These are phyloP conservation scores for Puffinus mauretanicus DNA, from an alignment of 2,113 vertebrate species.

Conservation along the genomic window DNA sequence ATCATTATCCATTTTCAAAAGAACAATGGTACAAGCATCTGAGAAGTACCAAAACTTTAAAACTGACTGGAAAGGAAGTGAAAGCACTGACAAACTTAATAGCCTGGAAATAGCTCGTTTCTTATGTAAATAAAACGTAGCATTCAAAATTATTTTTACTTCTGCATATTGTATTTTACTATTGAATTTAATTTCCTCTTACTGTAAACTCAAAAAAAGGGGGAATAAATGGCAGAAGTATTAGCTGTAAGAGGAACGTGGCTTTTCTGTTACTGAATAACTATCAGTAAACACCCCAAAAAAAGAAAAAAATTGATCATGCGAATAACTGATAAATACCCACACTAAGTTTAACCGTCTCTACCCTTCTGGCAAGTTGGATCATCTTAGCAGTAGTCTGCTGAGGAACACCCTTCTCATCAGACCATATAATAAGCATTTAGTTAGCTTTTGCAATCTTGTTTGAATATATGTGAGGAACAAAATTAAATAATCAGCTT, in stretches of 20 bases:
- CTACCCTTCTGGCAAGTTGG: not conserved
- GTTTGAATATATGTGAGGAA: not conserved
- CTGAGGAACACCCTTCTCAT: not conserved
- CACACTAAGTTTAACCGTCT: not conserved
- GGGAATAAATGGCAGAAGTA: not conserved
- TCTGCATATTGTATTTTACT: not conserved
- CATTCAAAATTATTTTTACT: not conserved
- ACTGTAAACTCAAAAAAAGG: not conserved
- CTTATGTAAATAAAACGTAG: not conserved
- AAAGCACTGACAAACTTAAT: not conserved
- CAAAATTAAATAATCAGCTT: not conserved
- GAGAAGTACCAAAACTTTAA: not conserved
- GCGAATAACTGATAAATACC: not conserved
- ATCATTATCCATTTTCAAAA: not conserved
- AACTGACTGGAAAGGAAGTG: not conserved
- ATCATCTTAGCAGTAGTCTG: not conserved
- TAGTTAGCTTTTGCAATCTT: not conserved
- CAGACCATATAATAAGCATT: not conserved
- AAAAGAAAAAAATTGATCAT: not conserved
- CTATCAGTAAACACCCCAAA: not conserved
- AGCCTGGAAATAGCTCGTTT: not conserved
- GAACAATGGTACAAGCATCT: not conserved
- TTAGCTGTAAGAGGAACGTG: not conserved
- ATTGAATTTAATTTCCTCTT: not conserved
- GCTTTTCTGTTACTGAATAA: not conserved